Evolutionary conservation across 2,888 invertebrate species (phyloP).

Genomic region (Meghimatium bilineatum): DNA sequence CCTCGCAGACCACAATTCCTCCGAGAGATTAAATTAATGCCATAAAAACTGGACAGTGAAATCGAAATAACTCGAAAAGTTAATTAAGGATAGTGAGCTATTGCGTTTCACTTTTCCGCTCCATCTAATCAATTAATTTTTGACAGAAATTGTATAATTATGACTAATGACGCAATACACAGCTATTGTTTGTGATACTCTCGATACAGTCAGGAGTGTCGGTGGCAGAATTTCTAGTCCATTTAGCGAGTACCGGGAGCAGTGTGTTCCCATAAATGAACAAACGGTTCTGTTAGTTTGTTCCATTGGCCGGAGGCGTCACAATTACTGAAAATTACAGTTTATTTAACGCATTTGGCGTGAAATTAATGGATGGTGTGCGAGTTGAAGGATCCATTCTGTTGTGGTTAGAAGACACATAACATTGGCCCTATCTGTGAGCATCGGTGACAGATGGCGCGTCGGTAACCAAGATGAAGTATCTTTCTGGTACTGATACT

Average conservation of each 20-base stretch:
- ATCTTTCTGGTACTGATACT: background rate
- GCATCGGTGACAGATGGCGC: slow-evolving; percentile 29
- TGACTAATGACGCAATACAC: slow-evolving; percentile 34
- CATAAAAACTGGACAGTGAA: slow-evolving; percentile 3
- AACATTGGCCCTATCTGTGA: background rate
- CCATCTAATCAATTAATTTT: slow-evolving; percentile 21
- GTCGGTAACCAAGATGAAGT: background rate
- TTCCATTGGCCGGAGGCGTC: background rate
- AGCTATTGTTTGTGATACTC: slow-evolving; percentile 12
- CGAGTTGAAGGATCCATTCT: background rate
- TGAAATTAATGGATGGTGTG: slow-evolving; percentile 36
- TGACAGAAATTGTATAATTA: slow-evolving; percentile 33
- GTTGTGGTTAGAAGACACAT: background rate
- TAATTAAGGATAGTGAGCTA: slow-evolving; percentile 22
- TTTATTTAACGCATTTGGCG: slow-evolving; percentile 14
- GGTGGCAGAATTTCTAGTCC: slow-evolving; percentile 12
- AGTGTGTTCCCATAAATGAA: slow-evolving; percentile 8
- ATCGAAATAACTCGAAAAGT: slow-evolving; percentile 10
- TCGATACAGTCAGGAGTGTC: background rate
- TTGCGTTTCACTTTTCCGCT: slow-evolving; percentile 16
- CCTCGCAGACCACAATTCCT: slow-evolving; percentile 23
- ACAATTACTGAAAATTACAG: slow-evolving; percentile 39
- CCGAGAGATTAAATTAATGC: slow-evolving; percentile 20
- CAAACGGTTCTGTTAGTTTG: slow-evolving; percentile 21
- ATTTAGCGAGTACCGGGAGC: slow-evolving; percentile 10